phyloP scores from a whole-genome alignment of 2,797 vertebrate species.

The Crypturellus tataupa region DNA sequence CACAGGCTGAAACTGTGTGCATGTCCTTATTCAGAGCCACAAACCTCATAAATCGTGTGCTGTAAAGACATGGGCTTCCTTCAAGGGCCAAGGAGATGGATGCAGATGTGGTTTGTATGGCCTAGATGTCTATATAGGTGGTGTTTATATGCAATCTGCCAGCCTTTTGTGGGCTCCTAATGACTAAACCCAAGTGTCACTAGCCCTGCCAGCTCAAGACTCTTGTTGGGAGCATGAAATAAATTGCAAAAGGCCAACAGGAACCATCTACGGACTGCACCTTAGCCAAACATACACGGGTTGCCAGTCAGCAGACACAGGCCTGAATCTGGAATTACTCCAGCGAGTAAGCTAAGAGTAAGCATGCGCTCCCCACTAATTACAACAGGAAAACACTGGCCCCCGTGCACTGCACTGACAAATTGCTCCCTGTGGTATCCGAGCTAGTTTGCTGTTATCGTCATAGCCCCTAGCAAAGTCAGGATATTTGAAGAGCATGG shows the following conservation, averaged over 20 bases:
- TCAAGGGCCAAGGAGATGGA: not conserved
- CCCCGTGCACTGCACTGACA: conserved; percentile 65
- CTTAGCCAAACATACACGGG: not conserved
- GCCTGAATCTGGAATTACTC: conserved; percentile 74
- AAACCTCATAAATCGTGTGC: not conserved
- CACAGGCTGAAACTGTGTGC: not conserved
- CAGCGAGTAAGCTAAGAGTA: conserved; percentile 64
- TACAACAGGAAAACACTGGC: conserved; percentile 72
- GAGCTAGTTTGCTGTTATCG: conserved; percentile 73
- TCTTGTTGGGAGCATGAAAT: conserved; percentile 62
- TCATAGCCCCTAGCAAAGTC: conserved; percentile 58
- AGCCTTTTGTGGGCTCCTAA: not conserved
- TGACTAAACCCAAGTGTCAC: not conserved
- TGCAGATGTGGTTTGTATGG: not conserved
- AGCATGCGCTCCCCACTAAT: conserved; percentile 73
- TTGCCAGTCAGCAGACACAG: conserved; percentile 59
- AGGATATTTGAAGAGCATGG: conserved; percentile 68
- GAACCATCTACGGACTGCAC: conserved; percentile 66
- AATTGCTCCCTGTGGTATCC: conserved; percentile 82
- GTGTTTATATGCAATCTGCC: no score
- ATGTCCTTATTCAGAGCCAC: not conserved
- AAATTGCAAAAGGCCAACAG: conserved; percentile 70
- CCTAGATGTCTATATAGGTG: no score
- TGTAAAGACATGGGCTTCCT: not conserved
- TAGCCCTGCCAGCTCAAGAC: conserved; percentile 33